Conservation (phyloP, 2,888 invertebrate genomes). For the Neelides folsomi region DNA sequence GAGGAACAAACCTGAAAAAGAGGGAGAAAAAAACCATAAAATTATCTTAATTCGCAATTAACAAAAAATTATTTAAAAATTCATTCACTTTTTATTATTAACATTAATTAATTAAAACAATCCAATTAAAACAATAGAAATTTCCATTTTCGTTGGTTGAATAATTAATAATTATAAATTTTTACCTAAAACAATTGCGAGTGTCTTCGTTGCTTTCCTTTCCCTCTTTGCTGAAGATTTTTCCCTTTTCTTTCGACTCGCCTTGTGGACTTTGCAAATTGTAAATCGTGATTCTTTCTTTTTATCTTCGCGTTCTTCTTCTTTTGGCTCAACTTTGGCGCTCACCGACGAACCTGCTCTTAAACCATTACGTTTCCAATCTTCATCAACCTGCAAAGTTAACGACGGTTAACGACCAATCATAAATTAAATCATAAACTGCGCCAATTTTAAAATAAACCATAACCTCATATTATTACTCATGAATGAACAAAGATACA, state of each 20-base stretch:
- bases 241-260: constrained; percentile 84
- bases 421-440: too few relatives aligned
- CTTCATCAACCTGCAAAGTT: neutral
- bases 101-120: too few relatives aligned
- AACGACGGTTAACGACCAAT: too few relatives aligned
- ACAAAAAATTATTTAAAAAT: too few relatives aligned
- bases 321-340: neutral
- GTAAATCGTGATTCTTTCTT: constrained; percentile 74
- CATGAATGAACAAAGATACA: too few relatives aligned
- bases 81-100: too few relatives aligned
- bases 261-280: constrained; percentile 86
- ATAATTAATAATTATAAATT: neutral
- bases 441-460: too few relatives aligned
- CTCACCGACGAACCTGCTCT: constrained; percentile 3
- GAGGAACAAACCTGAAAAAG: constrained; percentile 80
- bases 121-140: neutral
- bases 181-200: constrained; percentile 95
- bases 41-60: neutral
- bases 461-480: too few relatives aligned
- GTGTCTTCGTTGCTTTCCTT: constrained; percentile 93
- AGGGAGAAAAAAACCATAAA: constrained; percentile 19
- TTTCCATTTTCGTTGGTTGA: neutral
- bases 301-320: constrained; percentile 2
- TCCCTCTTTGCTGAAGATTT: constrained; percentile 89
- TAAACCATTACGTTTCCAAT: neutral